A percentile compares a stretch with the other conserved stretches of the same genome.
Evolutionary conservation across 2,888 invertebrate genomes (phyloP).

Genomic region (Athalia circularis): DNA sequence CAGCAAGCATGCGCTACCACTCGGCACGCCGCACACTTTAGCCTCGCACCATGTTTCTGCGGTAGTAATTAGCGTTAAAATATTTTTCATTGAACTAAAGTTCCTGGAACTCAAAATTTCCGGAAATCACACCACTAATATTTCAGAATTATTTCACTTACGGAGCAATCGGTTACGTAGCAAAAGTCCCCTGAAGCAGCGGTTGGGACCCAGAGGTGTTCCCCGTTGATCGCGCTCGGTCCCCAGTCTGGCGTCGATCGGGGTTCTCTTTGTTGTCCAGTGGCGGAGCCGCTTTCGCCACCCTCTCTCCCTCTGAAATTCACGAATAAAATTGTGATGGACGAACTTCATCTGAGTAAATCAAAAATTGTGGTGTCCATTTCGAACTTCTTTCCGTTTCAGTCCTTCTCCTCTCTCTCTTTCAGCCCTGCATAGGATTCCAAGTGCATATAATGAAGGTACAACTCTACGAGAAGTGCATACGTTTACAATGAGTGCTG

Average conservation of each 20-base stretch:
- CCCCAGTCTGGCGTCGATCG: slow-evolving; percentile 93
- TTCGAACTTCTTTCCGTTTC: slow-evolving; percentile 29
- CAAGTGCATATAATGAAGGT: slow-evolving; percentile 10
- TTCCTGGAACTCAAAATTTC: neutral
- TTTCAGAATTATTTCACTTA: slow-evolving; percentile 72
- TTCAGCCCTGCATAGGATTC: neutral
- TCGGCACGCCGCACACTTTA: slow-evolving; percentile 96
- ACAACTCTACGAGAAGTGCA: slow-evolving; percentile 2
- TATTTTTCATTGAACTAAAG: neutral
- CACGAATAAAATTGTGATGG: neutral
- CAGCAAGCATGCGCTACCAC: slow-evolving; percentile 92
- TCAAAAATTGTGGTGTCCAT: neutral
- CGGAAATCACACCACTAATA: neutral
- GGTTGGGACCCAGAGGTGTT: slow-evolving; percentile 95
- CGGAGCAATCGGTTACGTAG: slow-evolving; percentile 93
- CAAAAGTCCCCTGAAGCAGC: slow-evolving; percentile 96
- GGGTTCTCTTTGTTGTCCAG: slow-evolving; percentile 74
- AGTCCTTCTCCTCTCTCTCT: slow-evolving; percentile 12
- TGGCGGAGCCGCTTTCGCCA: slow-evolving; percentile 61
- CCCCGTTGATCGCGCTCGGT: slow-evolving; percentile 90
- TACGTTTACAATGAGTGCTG: neutral
- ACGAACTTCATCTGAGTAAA: neutral
- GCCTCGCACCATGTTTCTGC: slow-evolving; percentile 93
- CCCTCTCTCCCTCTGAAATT: slow-evolving; percentile 61
- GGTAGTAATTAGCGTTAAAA: slow-evolving; percentile 44